Conservation (phyloP, 1,140 invertebrate species). For the Dreissena rostriformis region DNA sequence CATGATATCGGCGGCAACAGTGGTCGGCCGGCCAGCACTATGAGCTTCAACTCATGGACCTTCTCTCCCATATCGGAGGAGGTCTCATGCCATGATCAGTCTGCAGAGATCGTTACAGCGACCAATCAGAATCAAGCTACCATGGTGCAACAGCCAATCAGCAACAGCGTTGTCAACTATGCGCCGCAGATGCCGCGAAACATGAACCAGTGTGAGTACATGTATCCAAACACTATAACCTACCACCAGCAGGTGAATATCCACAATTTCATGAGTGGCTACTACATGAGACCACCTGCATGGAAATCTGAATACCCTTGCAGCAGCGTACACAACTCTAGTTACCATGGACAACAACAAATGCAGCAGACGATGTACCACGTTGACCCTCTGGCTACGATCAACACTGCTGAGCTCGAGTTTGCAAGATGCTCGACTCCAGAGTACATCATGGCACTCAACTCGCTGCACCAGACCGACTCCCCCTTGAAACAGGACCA, state of each 20-base stretch:
- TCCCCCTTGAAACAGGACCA: constrained; percentile 24
- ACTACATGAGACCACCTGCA: constrained; percentile 15
- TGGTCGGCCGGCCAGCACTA: constrained; percentile 35
- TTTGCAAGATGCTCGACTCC: constrained; percentile 66
- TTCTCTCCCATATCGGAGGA: constrained; percentile 52
- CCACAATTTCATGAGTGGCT: constrained; percentile 35
- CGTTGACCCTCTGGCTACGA: constrained; percentile 23
- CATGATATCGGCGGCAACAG: background rate
- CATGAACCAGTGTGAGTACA: constrained; percentile 29
- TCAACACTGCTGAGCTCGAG: constrained; percentile 33
- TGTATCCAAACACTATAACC: constrained; percentile 34
- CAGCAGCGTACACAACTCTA: background rate
- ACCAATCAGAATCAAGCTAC: background rate
- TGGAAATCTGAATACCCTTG: constrained; percentile 34
- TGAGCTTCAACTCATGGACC: constrained; percentile 51
- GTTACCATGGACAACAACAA: background rate
- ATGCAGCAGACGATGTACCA: background rate
- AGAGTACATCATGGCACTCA: constrained; percentile 58
- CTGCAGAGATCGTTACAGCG: background rate
- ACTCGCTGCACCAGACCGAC: constrained; percentile 48
- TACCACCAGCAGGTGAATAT: constrained; percentile 52
- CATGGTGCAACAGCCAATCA: background rate
- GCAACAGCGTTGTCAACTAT: background rate
- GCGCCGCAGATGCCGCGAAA: background rate
- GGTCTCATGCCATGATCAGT: background rate